These are phyloP conservation scores for Protobothrops mucrosquamatus DNA, from an alignment of 2,113 vertebrate genomes.

Conservation along the genomic window DNA sequence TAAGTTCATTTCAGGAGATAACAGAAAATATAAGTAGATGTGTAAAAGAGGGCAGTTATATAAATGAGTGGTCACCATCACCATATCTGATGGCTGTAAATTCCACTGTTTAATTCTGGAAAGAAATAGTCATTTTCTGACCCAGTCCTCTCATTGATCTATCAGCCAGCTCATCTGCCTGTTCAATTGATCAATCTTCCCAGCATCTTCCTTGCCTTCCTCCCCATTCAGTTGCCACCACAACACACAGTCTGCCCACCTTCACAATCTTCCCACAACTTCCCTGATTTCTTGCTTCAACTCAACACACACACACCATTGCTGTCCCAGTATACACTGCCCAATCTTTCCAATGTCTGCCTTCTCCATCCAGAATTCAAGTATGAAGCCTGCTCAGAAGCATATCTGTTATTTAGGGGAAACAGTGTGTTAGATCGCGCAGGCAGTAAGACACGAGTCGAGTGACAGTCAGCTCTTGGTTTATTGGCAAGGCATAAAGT, in stretches of 20 bases:
- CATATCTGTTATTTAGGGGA: background rate
- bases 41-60: background rate
- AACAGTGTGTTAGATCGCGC: no score
- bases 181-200: background rate
- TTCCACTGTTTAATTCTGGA: background rate
- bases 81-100: background rate
- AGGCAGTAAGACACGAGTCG: no score
- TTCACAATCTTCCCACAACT: background rate
- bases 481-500: no score
- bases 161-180: background rate
- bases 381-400: background rate
- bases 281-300: background rate
- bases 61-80: background rate
- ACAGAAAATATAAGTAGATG: background rate
- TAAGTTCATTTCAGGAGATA: background rate
- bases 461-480: no score
- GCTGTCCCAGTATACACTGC: background rate
- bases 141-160: no score
- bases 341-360: background rate
- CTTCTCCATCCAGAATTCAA: background rate
- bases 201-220: background rate
- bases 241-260: background rate
- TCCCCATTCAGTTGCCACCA: background rate
- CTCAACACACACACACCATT: no score
- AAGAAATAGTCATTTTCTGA: background rate